These are phyloP conservation scores for Acronicta alni DNA, from an alignment of 2,888 invertebrate species.

Conservation along the genomic window DNA sequence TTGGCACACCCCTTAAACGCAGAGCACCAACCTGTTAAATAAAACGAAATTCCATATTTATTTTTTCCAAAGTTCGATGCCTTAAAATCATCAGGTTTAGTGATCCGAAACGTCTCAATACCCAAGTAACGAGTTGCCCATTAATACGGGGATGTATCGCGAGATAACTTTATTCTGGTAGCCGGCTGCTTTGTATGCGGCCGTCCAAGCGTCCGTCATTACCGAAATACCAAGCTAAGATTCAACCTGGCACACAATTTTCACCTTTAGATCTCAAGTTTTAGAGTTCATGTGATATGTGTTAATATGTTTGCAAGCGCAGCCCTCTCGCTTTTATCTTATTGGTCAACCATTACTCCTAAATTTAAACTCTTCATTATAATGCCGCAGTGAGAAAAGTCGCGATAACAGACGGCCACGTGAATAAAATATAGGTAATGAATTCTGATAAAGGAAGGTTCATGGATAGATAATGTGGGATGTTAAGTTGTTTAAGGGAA, in stretches of 20 bases:
- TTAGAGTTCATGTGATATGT: slow-evolving; percentile 53
- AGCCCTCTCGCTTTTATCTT: slow-evolving; percentile 88
- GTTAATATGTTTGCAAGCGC: slow-evolving; percentile 65
- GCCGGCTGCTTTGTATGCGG: slow-evolving; percentile 88
- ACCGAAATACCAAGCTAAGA: slow-evolving; percentile 71
- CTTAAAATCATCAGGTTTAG: slow-evolving; percentile 76
- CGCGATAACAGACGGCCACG: slow-evolving; percentile 80
- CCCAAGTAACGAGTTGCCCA: slow-evolving; percentile 88
- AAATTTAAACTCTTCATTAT: slow-evolving; percentile 89
- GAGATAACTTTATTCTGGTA: slow-evolving; percentile 89
- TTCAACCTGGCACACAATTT: slow-evolving; percentile 49
- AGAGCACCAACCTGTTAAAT: slow-evolving; percentile 42
- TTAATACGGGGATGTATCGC: slow-evolving; percentile 89
- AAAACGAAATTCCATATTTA: slow-evolving; percentile 58
- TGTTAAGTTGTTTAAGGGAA: slow-evolving; percentile 55
- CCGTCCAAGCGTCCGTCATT: slow-evolving; percentile 87
- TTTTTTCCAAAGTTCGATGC: slow-evolving; percentile 74
- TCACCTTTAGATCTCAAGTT: slow-evolving; percentile 57
- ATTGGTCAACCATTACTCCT: slow-evolving; percentile 89
- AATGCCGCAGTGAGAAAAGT: slow-evolving; percentile 87
- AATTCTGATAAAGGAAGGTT: slow-evolving; percentile 81
- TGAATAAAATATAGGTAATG: slow-evolving; percentile 86
- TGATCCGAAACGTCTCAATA: slow-evolving; percentile 87
- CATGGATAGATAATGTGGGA: slow-evolving; percentile 62
- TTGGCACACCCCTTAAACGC: slow-evolving; percentile 37